phyloP scores from a whole-genome alignment of 1,140 invertebrate species.

The Drosophila oshimai region DNA sequence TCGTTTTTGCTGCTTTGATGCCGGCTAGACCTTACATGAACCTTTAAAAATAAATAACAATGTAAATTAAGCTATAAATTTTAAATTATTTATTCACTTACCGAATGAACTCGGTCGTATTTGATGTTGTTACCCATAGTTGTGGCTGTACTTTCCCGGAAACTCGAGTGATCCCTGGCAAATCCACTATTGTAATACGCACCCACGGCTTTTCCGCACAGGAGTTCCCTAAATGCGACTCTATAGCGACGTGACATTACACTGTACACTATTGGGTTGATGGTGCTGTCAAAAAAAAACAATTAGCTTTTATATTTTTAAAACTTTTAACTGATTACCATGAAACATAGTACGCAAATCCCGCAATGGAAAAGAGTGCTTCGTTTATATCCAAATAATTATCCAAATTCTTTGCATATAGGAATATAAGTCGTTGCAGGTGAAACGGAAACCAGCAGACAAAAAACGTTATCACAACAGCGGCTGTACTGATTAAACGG shows the following conservation, averaged over 20 bases:
- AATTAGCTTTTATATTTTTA: background rate
- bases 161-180: conserved; percentile 84
- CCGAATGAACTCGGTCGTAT: conserved; percentile 61
- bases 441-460: conserved; percentile 99
- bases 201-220: conserved; percentile 84
- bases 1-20: conserved; percentile 22
- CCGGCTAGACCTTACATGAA: conserved; percentile 39
- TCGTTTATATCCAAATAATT: conserved; percentile 89
- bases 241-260: conserved; percentile 94
- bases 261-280: conserved; percentile 96
- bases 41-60: conserved; percentile 15
- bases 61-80: background rate
- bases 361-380: conserved; percentile 90
- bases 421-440: conserved; percentile 91
- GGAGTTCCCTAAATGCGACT: conserved; percentile 89
- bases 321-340: conserved; percentile 80
- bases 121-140: conserved; percentile 41
- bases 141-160: conserved; percentile 83
- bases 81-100: conserved; percentile 40
- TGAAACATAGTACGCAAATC: conserved; percentile 93
- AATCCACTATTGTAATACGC: conserved; percentile 83
- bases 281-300: conserved; percentile 84
- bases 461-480: conserved; percentile 98
- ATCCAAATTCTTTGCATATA: conserved; percentile 86
- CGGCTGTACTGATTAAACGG: conserved; percentile 86